phyloP scores from a whole-genome alignment of 2,113 vertebrate species.

The Picathartes gymnocephalus region DNA sequence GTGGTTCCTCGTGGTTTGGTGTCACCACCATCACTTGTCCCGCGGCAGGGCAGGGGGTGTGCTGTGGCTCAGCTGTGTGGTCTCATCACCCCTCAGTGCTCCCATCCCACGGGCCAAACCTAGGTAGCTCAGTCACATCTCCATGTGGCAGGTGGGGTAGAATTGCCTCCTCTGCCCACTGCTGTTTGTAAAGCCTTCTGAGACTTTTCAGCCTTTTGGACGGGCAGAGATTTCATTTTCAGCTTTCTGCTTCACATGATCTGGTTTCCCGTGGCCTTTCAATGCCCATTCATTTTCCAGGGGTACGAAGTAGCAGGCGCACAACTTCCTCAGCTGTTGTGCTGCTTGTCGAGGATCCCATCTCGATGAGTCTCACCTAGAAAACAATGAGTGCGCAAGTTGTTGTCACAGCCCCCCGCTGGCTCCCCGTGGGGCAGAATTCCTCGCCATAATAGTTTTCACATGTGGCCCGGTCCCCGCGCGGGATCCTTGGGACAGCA shows the following conservation, averaged over 20 bases:
- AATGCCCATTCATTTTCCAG: not conserved
- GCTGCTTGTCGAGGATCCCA: constrained; percentile 38
- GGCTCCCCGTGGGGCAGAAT: constrained; percentile 76
- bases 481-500: constrained; percentile 70
- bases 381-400: constrained; percentile 64
- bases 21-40: accelerated
- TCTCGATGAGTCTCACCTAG: constrained; percentile 56
- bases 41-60: not conserved
- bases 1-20: not conserved
- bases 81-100: not conserved
- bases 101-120: accelerated
- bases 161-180: not conserved
- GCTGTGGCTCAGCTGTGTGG: not conserved
- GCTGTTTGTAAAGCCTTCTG: not conserved
- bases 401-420: constrained; percentile 44
- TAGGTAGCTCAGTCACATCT: accelerated
- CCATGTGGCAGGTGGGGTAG: accelerated
- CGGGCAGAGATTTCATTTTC: not conserved
- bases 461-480: constrained; percentile 76
- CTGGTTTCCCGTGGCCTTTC: not conserved
- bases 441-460: constrained; percentile 80
- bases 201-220: not conserved
- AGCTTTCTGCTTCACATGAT: not conserved
- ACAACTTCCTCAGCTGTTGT: constrained; percentile 6
- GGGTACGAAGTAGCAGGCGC: not conserved